Evolutionary conservation across 64 coral and sea anemone species (phyloP), one percentile per base, ranked within the genome.

Genomic region (Actinia equina): DNA sequence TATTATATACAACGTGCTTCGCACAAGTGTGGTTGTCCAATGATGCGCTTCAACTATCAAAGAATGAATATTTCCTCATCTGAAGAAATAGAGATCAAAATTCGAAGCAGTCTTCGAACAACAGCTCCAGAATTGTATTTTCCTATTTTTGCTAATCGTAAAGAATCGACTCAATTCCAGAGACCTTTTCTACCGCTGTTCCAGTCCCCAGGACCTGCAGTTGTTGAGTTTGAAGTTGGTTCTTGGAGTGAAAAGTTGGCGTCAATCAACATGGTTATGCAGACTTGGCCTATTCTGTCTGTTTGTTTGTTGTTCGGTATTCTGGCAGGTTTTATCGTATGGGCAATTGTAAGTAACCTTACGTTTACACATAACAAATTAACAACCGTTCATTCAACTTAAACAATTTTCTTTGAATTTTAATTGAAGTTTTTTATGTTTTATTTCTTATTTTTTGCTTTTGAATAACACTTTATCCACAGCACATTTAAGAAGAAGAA

Each of bases 291-390:
- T 51, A 52, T 52, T 20, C 52, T 82, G 17, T 52, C 53, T 10
- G 53, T 82, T 82, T 82, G 80, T 52, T 51, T 82, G 44, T 44
- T 82, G 17, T 26, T 82, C 3, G 80, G 45, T 10, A 46, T 82
- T 30, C 7, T 82, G 7, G 80, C 80, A 17, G 80, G 80, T 0
- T 82, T 82, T 82, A 26, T 82, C 53, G 80, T 51, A n/a, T 82
- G 80, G 80, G 80, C 80, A n/a, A 82, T 82, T 10, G 80, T 82
- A 57, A 82, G 80, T 82, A 10, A 41, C 6, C 19, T 74, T 42
- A 41, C 23, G 1, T 12, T 74, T 18, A 19, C 19, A 65, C 22
- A 65, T 25, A n/a, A 65, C 19, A 65, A 25, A 20, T 14, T n/a
- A 0, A 65, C 4, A 41, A 41, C 11, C 9, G 27, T 74, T 37